Evolutionary conservation across 2,888 invertebrate species (phyloP), one percentile per base, ranked within the genome.

Genomic region (Netelia fuscicornis): DNA sequence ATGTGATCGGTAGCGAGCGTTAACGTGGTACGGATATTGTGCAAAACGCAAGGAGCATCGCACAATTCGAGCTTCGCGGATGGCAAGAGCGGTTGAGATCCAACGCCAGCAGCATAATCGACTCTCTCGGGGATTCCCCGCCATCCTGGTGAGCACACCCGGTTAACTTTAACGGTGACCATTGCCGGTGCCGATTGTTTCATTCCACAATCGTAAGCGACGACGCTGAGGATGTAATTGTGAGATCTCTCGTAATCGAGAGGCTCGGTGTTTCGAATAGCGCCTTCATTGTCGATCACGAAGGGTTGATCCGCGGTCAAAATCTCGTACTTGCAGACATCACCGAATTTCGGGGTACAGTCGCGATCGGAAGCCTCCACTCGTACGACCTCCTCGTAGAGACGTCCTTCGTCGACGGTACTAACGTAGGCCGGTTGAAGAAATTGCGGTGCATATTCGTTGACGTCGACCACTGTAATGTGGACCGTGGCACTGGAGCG

Each of bases 151-250:
- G 93, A 92, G 87, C 95, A 95, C 9, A 95, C 95, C 64, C 95
- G 93, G 91, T 95, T 95, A 25, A 99, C 98, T 94, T 98, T 98
- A 93, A 99, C 97, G 91, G 98, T 99, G 91, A 99, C 98, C 96
- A 99, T 97, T 71, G 98, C 98, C 0, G 99, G 98, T 60, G 97
- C 96, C 0, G 98, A 98, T 93, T 97, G 97, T 93, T 98, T 97
- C 97, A 98, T 98, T 67, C 98, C 99, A 94, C 99, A 99, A 94
- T 99, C 99, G 93, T 98, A 98, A 1, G 99, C 99, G 84, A 99
- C 98, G 84, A 99, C 98, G 48, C 98, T 98, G 71, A 99, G 95
- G 89, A 99, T 99, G 95, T 99, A 98, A 94, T 98, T 99, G 95
- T 98, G 98, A 8, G 98, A 97, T 85, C 97, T 96, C 93, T 98